These are phyloP conservation scores for Gila orcuttii DNA, from an alignment of 2,113 vertebrate genomes.

Conservation along the genomic window DNA sequence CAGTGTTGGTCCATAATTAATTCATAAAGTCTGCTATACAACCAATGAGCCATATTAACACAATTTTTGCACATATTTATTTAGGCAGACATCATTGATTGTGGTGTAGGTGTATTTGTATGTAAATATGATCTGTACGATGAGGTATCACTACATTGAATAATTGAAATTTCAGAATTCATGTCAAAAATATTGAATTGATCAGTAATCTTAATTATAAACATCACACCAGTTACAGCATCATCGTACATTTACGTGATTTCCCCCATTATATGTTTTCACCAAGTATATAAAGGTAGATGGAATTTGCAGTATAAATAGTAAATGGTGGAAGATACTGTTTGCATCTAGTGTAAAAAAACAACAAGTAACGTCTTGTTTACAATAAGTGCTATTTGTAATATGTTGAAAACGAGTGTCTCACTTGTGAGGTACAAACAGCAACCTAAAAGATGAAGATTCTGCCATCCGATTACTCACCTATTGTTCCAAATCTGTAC, in stretches of 20 bases:
- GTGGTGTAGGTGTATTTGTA: not conserved
- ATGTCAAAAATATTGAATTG: too few species aligned
- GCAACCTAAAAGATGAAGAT: not conserved
- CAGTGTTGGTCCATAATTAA: not conserved
- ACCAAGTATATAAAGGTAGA: too few species aligned
- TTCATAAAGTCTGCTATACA: conserved; percentile 9
- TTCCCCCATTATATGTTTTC: not conserved
- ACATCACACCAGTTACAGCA: not conserved
- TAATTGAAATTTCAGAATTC: not conserved
- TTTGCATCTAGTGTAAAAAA: not conserved
- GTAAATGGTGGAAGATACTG: not conserved
- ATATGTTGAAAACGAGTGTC: not conserved
- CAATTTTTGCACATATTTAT: not conserved
- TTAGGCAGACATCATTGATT: not conserved
- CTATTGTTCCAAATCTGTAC: not conserved
- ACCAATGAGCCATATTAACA: not conserved
- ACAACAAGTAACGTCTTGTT: not conserved
- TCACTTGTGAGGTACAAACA: not conserved
- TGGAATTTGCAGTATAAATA: too few species aligned
- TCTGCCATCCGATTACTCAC: not conserved
- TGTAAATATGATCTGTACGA: not conserved
- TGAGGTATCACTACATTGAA: not conserved
- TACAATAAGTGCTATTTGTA: not conserved
- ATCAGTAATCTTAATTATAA: not conserved
- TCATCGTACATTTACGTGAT: not conserved